phyloP scores from a whole-genome alignment of 2,113 vertebrate species.

The Xiphophorus hellerii region DNA sequence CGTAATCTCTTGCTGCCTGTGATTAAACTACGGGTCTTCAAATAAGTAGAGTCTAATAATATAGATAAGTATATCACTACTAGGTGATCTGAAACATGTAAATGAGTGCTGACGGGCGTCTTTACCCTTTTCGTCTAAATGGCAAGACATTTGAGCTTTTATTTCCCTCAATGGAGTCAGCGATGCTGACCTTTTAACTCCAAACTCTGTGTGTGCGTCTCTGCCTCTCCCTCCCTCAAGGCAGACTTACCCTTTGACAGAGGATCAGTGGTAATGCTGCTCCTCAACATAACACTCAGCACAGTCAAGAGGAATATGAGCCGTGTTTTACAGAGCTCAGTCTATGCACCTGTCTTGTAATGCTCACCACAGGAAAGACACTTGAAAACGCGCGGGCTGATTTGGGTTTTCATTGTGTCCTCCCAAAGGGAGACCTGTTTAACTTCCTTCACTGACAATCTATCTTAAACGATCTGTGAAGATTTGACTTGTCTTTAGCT shows the following conservation, averaged over 20 bases:
- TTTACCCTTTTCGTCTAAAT: conserved; percentile 75
- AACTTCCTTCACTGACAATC: background rate
- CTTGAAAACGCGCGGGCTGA: background rate
- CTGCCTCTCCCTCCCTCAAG: conserved; percentile 31
- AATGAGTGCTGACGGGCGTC: conserved; percentile 67
- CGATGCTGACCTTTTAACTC: conserved; percentile 71
- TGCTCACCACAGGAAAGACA: background rate
- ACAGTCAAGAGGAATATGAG: conserved; percentile 52
- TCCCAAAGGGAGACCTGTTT: background rate
- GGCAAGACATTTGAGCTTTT: conserved; percentile 76
- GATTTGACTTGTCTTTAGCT: background rate
- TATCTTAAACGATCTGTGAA: background rate
- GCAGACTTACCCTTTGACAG: conserved; percentile 69
- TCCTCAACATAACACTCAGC: conserved; percentile 57
- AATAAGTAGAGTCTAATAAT: conserved; percentile 8
- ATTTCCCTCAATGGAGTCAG: conserved; percentile 67
- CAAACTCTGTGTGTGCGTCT: conserved; percentile 6
- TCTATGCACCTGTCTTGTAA: conserved; percentile 51
- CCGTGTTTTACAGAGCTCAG: conserved; percentile 17
- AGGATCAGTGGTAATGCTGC: conserved; percentile 48
- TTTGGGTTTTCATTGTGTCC: background rate
- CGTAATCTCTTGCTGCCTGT: background rate
- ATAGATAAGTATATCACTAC: conserved; percentile 28
- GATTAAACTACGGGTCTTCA: background rate
- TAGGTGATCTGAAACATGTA: conserved; percentile 56